These are phyloP conservation scores for Poecilia gillii DNA, from an alignment of 2,797 vertebrate genomes.

Conservation along the genomic window DNA sequence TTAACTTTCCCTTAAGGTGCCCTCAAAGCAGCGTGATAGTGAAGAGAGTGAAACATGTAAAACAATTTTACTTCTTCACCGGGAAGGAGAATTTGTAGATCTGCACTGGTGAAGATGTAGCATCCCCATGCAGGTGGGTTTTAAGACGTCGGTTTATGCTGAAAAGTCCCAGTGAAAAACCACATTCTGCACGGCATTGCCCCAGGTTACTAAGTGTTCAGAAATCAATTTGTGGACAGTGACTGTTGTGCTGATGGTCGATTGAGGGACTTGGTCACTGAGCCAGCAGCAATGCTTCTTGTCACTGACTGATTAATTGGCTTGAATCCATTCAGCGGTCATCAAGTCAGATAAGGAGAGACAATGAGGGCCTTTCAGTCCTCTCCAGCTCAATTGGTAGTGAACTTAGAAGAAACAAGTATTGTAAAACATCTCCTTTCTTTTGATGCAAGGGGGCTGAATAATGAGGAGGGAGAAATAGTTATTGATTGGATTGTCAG, in stretches of 20 bases:
- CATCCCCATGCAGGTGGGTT: slow-evolving; percentile 18
- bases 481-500: slow-evolving; percentile 62
- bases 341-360: slow-evolving; percentile 71
- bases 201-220: slow-evolving; percentile 42
- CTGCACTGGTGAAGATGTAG: slow-evolving; percentile 12
- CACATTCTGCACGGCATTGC: slow-evolving; percentile 48
- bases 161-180: slow-evolving; percentile 40
- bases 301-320: slow-evolving; percentile 74
- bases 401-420: slow-evolving; percentile 53
- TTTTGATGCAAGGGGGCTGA: slow-evolving; percentile 49
- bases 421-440: slow-evolving; percentile 67
- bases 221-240: slow-evolving; percentile 68
- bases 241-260: slow-evolving; percentile 64
- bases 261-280: slow-evolving; percentile 65
- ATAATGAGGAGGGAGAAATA: slow-evolving; percentile 44
- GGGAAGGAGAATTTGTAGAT: background rate
- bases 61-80: slow-evolving; percentile 2
- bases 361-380: slow-evolving; percentile 72
- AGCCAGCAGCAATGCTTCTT: slow-evolving; percentile 67
- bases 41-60: background rate
- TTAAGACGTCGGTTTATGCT: slow-evolving; percentile 24
- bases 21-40: slow-evolving; percentile 21
- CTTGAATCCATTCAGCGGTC: slow-evolving; percentile 67
- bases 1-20: slow-evolving; percentile 38
- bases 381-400: slow-evolving; percentile 42